Conservation (phyloP, 2,113 vertebrate species). For the Uria aalge region DNA sequence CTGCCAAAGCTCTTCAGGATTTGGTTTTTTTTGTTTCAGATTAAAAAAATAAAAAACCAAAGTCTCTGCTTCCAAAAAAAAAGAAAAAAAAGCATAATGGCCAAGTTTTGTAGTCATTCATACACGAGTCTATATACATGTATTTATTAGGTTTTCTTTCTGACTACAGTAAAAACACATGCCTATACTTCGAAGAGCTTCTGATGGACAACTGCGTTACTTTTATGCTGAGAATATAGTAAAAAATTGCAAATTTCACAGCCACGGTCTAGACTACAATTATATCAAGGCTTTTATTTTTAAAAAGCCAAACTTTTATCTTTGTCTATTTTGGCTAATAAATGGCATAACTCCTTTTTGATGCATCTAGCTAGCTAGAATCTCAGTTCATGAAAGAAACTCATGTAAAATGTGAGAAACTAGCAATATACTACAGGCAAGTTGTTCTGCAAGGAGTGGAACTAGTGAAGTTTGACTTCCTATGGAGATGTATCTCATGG, state of each 20-base stretch:
- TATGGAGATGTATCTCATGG: background rate
- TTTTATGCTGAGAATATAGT: background rate
- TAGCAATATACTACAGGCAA: background rate
- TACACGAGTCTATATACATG: too few relatives aligned
- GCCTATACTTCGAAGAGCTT: background rate
- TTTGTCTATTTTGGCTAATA: background rate
- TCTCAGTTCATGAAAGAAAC: background rate
- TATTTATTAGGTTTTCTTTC: background rate
- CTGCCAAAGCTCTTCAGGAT: background rate
- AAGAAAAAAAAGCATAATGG: background rate
- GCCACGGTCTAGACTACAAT: background rate
- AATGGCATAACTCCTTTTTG: background rate
- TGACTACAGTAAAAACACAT: background rate
- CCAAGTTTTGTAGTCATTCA: background rate
- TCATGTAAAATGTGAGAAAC: background rate
- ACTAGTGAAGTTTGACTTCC: background rate
- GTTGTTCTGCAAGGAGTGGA: background rate
- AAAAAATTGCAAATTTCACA: background rate
- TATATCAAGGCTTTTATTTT: background rate
- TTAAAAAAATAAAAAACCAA: accelerated
- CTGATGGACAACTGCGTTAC: background rate
- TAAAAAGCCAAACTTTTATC: background rate
- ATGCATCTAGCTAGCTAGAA: background rate
- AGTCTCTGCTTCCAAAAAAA: background rate
- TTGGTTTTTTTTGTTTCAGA: background rate